These are phyloP conservation scores for Plebejus argus DNA, from an alignment of 2,888 invertebrate genomes.

Conservation along the genomic window DNA sequence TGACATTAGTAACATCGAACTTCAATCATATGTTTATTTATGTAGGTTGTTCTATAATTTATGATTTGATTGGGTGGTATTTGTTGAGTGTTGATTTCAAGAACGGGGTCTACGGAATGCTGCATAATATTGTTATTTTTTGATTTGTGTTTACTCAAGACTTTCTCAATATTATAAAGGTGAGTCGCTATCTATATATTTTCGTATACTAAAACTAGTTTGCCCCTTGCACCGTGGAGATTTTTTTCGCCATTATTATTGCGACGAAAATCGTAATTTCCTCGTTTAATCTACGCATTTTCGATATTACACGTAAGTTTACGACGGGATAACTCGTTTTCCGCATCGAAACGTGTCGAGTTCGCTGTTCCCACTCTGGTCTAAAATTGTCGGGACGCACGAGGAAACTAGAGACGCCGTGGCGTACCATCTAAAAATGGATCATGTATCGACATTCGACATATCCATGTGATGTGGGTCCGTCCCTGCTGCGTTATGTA, in stretches of 20 bases:
- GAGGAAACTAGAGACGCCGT: slow-evolving; percentile 64
- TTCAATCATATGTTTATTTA: slow-evolving; percentile 76
- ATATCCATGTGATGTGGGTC: slow-evolving; percentile 51
- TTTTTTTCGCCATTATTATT: neutral
- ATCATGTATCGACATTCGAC: slow-evolving; percentile 65
- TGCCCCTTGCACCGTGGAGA: neutral
- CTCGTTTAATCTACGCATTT: slow-evolving; percentile 57
- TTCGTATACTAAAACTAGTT: neutral
- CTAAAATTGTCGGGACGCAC: slow-evolving; percentile 76
- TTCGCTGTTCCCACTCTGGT: slow-evolving; percentile 73
- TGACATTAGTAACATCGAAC: slow-evolving; percentile 9
- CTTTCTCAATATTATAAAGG: slow-evolving; percentile 15
- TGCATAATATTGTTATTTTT: slow-evolving; percentile 72
- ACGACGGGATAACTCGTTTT: slow-evolving; percentile 46
- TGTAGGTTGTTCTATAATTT: slow-evolving; percentile 72
- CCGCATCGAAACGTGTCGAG: slow-evolving; percentile 49
- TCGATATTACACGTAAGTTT: slow-evolving; percentile 51
- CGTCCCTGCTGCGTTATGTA: slow-evolving; percentile 70
- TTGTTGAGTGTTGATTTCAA: slow-evolving; percentile 70
- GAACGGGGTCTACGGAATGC: slow-evolving; percentile 74
- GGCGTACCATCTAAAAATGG: slow-evolving; percentile 78
- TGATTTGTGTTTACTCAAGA: slow-evolving; percentile 57
- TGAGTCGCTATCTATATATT: slow-evolving; percentile 25
- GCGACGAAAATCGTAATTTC: neutral
- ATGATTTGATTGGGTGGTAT: slow-evolving; percentile 70